Evolutionary conservation across 35 echinoderm and acorn worm genomes (phyloP).

Genomic region (Stichopus chloronotus): DNA sequence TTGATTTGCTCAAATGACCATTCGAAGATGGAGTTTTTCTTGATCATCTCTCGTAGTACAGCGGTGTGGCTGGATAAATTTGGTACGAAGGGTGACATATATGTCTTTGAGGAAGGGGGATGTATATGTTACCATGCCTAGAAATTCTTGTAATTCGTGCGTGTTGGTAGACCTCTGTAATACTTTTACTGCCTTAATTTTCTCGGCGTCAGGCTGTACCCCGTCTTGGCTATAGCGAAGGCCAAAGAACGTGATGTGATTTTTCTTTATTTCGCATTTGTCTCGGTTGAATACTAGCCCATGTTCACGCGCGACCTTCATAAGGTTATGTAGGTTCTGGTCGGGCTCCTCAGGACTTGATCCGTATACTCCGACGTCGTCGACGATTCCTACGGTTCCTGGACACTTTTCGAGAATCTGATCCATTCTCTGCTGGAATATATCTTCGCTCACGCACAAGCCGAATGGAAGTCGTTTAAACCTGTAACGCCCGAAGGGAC

Average conservation of each 20-base stretch:
- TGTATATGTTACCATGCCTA: slow-evolving; percentile 16
- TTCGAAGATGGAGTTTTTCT: not conserved
- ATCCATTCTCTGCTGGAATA: slow-evolving; percentile 54
- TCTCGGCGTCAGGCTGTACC: slow-evolving; percentile 6
- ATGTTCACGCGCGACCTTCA: slow-evolving; percentile 28
- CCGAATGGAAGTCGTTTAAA: slow-evolving; percentile 62
- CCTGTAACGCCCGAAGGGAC: slow-evolving; percentile 52
- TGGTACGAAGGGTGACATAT: not conserved
- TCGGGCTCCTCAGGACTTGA: slow-evolving; percentile 40
- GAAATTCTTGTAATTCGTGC: slow-evolving; percentile 16
- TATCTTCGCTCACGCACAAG: slow-evolving; percentile 44
- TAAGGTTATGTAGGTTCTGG: slow-evolving; percentile 41
- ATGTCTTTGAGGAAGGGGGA: no score
- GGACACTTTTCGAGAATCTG: slow-evolving; percentile 46
- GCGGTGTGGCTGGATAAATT: slow-evolving; percentile 2
- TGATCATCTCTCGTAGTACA: slow-evolving; percentile 13
- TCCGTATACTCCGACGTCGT: slow-evolving; percentile 44
- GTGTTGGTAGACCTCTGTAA: slow-evolving; percentile 9
- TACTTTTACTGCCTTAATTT: slow-evolving; percentile 14
- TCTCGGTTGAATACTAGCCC: slow-evolving; percentile 48
- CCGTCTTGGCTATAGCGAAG: not conserved
- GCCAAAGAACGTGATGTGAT: slow-evolving; percentile 44
- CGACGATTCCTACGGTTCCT: slow-evolving; percentile 44
- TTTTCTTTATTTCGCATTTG: slow-evolving; percentile 29
- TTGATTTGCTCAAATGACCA: slow-evolving; percentile 17